Base-by-base conservation (phyloP, 37 sponge, comb jelly and placozoan genomes). In the Agelas oroides region DNA sequence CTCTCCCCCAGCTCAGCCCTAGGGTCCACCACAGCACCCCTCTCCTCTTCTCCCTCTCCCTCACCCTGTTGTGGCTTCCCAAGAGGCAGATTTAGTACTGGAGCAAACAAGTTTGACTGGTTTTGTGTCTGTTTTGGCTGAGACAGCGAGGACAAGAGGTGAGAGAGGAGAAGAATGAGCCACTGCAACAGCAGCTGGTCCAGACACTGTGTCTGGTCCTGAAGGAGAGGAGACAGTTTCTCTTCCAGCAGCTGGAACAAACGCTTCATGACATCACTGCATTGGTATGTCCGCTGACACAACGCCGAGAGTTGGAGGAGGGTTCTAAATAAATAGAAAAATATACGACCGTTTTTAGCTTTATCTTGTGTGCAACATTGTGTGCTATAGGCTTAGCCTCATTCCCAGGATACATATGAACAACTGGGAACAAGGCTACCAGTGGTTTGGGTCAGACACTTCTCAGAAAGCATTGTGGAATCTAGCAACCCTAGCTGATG, bases 261-360 rank as follows among this genome's bases (percentile, higher is more conserved):
- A 27, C 78, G 28, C 24, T 31, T 39, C 15, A 89, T 36, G 33
- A 89, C 84, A 54, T 62, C 30, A 55, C 79, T 83, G 28, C 36
- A 30, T 15, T 31, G 36, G 39, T 62, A 70, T 12, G 83, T 89
- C 39, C 84, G 70, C 53, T 89, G 89, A 61, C 78, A 84, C 20
- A 89, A 53, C 2, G 84, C 84, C 2, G 89, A 89, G 40, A 89
- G 62, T 73, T 89, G 89, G 19, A 89, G 79, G 31, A 89, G 69
- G 11, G 73, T 79, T 72, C 89, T 89, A 34, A 5, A 63, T 23
- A 5, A 30, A 54, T 12, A 3, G 8, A n/a, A n/a, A n/a, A n/a
- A n/a, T n/a, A n/a, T n/a, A n/a, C n/a, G n/a, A n/a, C n/a, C n/a
- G n/a, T n/a, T n/a, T n/a, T n/a, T n/a, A n/a, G n/a, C n/a, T n/a